phyloP scores from a whole-genome alignment of 2,888 invertebrate genomes.

The Prosapia bicincta region DNA sequence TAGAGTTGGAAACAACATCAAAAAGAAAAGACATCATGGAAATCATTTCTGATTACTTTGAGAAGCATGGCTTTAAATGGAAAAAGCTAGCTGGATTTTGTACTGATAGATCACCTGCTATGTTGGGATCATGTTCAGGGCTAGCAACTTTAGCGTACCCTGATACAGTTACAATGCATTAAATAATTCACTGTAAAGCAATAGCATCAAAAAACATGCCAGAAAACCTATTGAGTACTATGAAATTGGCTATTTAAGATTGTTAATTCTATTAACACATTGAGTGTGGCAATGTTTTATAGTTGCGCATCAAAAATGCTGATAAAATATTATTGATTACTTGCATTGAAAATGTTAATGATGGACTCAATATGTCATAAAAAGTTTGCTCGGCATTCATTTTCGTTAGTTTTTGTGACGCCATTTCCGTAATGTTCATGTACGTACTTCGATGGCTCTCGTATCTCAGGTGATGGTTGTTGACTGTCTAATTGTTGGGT shows the following conservation, averaged over 20 bases:
- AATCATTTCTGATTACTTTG: conserved; percentile 23
- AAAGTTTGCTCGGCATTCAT: no score
- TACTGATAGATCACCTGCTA: conserved; percentile 25
- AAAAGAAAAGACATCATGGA: conserved; percentile 24
- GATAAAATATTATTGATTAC: no score
- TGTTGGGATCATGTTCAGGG: conserved; percentile 27
- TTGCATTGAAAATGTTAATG: no score
- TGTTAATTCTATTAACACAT: conserved; percentile 20
- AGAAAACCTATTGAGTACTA: conserved; percentile 12
- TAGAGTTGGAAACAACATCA: conserved; percentile 18
- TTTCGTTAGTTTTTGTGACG: no score
- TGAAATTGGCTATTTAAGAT: conserved; percentile 23
- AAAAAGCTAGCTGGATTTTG: conserved; percentile 21
- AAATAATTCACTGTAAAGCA: conserved; percentile 26
- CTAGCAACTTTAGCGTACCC: conserved; percentile 23
- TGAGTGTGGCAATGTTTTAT: no score
- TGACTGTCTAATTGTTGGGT: no score
- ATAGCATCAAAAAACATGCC: conserved; percentile 29
- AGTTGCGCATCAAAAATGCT: no score
- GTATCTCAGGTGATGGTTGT: no score
- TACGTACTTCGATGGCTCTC: no score
- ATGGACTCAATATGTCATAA: no score
- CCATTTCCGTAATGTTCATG: no score
- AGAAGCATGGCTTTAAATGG: conserved; percentile 17
- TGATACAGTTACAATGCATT: conserved; percentile 22